A percentile compares a stretch with the other conserved stretches of the same genome.
Conservation (phyloP, 2,888 invertebrate species). For the Gymnocheta viridis region DNA sequence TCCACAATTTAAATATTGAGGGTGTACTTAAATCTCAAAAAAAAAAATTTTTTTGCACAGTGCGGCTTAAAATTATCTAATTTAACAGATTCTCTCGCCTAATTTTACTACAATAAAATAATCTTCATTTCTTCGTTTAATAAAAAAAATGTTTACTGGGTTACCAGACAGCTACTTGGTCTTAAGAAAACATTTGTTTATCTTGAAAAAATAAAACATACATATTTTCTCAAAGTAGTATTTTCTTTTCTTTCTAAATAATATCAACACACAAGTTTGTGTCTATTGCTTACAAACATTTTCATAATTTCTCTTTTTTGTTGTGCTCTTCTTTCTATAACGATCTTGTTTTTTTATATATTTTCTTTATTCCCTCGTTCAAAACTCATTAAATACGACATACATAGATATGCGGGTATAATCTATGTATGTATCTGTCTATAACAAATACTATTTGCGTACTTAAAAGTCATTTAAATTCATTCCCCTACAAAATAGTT, state of each 20-base stretch:
- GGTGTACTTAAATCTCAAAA: too few species aligned
- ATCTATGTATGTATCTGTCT: neutral
- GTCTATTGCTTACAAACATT: slow-evolving; percentile 13
- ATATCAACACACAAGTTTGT: slow-evolving; percentile 39
- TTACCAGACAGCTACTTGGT: neutral
- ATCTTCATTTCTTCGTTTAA: too few species aligned
- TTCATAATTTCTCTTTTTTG: slow-evolving; percentile 38
- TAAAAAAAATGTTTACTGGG: neutral
- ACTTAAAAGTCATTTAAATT: slow-evolving; percentile 38
- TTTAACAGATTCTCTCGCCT: too few species aligned
- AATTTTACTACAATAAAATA: too few species aligned
- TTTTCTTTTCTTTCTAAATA: neutral
- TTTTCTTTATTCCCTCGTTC: neutral
- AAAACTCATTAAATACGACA: neutral
- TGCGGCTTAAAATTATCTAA: too few species aligned
- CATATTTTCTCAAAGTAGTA: neutral
- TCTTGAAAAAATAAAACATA: neutral
- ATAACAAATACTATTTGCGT: neutral
- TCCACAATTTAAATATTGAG: too few species aligned
- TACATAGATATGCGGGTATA: slow-evolving; percentile 22
- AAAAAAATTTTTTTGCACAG: too few species aligned
- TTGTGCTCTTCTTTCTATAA: neutral
- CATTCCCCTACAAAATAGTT: slow-evolving; percentile 7
- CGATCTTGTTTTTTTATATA: slow-evolving; percentile 26
- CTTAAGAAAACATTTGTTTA: neutral